A percentile compares a stretch with the other conserved stretches of the same genome.
phyloP scores from a whole-genome alignment of 2,888 invertebrate species.

The Aphidius colemani region DNA sequence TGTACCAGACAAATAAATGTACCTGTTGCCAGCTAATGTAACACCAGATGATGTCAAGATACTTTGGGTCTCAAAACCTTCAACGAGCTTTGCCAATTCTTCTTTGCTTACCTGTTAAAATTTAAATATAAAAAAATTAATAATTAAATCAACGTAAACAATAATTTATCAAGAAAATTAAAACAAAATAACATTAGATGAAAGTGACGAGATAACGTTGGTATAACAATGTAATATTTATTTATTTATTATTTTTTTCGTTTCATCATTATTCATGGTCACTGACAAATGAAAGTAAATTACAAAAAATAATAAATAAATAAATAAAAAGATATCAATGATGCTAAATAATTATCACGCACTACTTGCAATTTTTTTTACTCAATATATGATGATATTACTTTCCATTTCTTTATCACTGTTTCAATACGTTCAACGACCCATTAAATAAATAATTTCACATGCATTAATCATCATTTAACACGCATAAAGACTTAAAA shows the following conservation, averaged over 20 bases:
- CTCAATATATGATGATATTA: not conserved
- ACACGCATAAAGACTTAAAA: too few species aligned
- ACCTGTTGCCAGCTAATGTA: conserved; percentile 89
- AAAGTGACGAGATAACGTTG: not conserved
- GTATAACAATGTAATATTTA: not conserved
- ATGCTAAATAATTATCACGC: conserved; percentile 17
- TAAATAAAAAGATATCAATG: conserved; percentile 6
- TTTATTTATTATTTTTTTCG: not conserved
- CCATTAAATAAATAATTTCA: not conserved
- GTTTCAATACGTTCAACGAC: conserved; percentile 6
- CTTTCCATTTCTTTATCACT: conserved; percentile 6
- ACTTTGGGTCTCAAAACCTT: conserved; percentile 89
- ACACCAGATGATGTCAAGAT: conserved; percentile 88
- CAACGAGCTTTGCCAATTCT: conserved; percentile 86
- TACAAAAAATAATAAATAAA: conserved; percentile 22
- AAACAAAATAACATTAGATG: not conserved
- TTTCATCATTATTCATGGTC: conserved; percentile 17
- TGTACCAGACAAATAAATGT: conserved; percentile 94
- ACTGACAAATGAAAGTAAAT: conserved; percentile 27
- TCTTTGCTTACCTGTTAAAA: conserved; percentile 82
- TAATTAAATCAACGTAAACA: not conserved
- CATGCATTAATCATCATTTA: too few species aligned
- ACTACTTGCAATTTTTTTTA: conserved; percentile 22
- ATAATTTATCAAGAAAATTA: not conserved
- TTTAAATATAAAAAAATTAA: conserved; percentile 7